Evolutionary conservation across 2,797 vertebrate genomes (phyloP).

Genomic region (Tokudaia muenninki): DNA sequence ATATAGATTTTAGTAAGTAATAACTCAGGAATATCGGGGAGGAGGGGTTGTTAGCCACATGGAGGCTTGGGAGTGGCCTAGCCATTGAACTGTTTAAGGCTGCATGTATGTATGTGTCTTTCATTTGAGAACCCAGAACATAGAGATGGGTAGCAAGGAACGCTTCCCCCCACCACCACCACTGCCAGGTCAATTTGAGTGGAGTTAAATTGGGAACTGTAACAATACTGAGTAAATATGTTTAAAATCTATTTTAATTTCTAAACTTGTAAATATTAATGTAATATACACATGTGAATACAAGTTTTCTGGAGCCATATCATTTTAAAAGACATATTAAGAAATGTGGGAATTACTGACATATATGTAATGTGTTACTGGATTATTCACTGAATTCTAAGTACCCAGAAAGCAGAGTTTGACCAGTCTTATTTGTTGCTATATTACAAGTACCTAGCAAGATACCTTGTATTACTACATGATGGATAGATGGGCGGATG

Average conservation of each 20-base stretch:
- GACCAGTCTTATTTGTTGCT: not conserved
- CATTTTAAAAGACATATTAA: constrained; percentile 32
- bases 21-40: no score
- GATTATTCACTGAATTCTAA: constrained; percentile 10
- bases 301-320: not conserved
- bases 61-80: no score
- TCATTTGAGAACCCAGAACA: no score
- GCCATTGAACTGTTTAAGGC: no score
- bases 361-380: not conserved
- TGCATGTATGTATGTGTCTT: no score
- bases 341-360: not conserved
- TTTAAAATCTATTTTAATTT: constrained; percentile 50
- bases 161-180: no score
- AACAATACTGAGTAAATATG: constrained; percentile 16
- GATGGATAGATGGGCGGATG: not conserved
- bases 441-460: not conserved
- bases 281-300: constrained; percentile 35
- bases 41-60: no score
- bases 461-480: not conserved
- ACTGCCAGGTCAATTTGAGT: no score
- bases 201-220: no score
- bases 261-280: not conserved
- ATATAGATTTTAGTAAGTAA: no score
- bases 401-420: constrained; percentile 23
- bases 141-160: no score